These are phyloP conservation scores for Taenaris catops DNA, from an alignment of 2,888 invertebrate species.

Conservation along the genomic window DNA sequence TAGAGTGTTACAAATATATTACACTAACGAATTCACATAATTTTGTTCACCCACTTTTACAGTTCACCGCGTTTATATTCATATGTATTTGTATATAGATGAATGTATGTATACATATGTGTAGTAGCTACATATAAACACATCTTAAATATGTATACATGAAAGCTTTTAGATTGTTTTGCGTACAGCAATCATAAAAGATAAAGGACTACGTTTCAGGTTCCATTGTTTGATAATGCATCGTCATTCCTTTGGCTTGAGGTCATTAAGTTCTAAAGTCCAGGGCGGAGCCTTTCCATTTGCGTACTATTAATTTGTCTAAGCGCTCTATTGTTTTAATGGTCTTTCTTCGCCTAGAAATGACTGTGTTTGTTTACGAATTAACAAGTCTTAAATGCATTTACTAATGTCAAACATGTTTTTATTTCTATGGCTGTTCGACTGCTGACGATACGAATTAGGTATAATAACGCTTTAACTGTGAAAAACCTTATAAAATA, in stretches of 20 bases:
- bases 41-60: no score
- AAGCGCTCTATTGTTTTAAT: conserved; percentile 41
- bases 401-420: no score
- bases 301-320: conserved; percentile 34
- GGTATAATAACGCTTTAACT: no score
- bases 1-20: no score
- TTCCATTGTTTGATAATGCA: conserved; percentile 64
- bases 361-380: conserved; percentile 18
- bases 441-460: no score
- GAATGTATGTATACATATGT: no score
- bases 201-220: conserved; percentile 56
- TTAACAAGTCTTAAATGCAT: not conserved
- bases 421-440: no score
- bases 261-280: conserved; percentile 56
- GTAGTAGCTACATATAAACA: no score
- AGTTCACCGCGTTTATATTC: no score
- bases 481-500: no score
- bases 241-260: conserved; percentile 47
- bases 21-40: no score
- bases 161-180: conserved; percentile 58
- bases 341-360: conserved; percentile 22
- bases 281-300: conserved; percentile 45
- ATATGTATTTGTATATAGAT: no score
- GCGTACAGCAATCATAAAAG: conserved; percentile 58
- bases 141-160: conserved; percentile 1